Evolutionary conservation across 2,888 invertebrate genomes (phyloP), one percentile per base, ranked within the genome.

Genomic region (Hydrotaea diabolus): DNA sequence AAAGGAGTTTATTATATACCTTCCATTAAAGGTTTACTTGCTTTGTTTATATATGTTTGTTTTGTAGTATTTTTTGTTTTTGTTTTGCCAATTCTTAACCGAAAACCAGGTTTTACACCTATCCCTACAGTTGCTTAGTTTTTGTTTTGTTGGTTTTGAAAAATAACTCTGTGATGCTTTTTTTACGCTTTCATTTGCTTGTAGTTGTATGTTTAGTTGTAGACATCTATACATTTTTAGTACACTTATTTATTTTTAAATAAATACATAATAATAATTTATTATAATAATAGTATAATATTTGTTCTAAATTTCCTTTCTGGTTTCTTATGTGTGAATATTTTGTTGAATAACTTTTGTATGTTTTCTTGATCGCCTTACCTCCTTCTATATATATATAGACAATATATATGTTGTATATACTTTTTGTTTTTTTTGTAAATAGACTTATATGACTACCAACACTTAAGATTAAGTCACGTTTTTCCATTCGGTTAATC

Each of bases 181-280:
- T 31, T n/a, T n/a, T n/a, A n/a, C n/a, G 31, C 31, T 31, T 31
- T 31, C n/a, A n/a, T n/a, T n/a, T n/a, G n/a, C n/a, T 31, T 31
- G 31, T 69, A 15, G 43, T 69, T 9, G 15, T 26, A 13, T 21
- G 23, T 59, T 8, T 39, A 1, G 4, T 39, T 39, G 1, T 84
- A 82, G 85, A 85, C 82, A 85, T 85, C 74, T 80, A 85, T 80
- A 81, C 36, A 75, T 64, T 82, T 39, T 71, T 59, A 82, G 85
- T 85, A 85, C 85, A 85, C 85, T 85, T 85, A 85, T 85, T 59
- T 74, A 15, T 71, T 43, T 31, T 77, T 4, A 31, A 46, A 46
- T 69, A 23, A 69, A 39, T 39, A 39, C 13, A 15, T 31, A 59
- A 57, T 9, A 4, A 31, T 31, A 31, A 31, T 31, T n/a, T 1